Evolutionary conservation across 2,113 vertebrate genomes (phyloP).

Genomic region (Aspiorhynchus laticeps): DNA sequence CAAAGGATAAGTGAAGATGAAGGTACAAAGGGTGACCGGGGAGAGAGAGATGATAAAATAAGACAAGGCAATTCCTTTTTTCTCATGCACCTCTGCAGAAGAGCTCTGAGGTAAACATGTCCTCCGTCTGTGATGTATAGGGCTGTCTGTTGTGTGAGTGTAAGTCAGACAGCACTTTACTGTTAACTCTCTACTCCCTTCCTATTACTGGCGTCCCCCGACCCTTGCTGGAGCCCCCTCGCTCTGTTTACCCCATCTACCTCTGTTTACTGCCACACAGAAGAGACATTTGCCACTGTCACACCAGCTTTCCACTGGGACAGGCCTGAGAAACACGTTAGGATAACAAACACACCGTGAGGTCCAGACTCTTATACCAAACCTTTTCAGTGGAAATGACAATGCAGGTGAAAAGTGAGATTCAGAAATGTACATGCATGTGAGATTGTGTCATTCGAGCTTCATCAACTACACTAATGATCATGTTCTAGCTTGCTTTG

Average conservation of each 20-base stretch:
- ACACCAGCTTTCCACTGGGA: not conserved
- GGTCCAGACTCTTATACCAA: not conserved
- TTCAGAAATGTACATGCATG: not conserved
- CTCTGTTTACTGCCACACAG: slow-evolving; percentile 61
- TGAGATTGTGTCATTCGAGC: not conserved
- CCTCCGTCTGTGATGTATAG: slow-evolving; percentile 53
- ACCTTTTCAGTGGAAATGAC: not conserved
- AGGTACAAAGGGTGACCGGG: not conserved
- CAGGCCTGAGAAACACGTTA: not conserved
- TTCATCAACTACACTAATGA: not conserved
- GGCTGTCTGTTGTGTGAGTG: slow-evolving; percentile 53
- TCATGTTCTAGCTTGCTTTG: not conserved
- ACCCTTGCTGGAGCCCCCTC: slow-evolving; percentile 44
- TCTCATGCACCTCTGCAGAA: not conserved
- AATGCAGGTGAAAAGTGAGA: not conserved
- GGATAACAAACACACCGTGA: not conserved
- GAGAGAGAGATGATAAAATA: slow-evolving; percentile 15
- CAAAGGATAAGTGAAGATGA: slow-evolving; percentile 34
- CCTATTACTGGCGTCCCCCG: slow-evolving; percentile 40
- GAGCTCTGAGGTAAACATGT: slow-evolving; percentile 47
- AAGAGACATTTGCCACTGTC: slow-evolving; percentile 61
- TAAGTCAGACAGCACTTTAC: slow-evolving; percentile 48
- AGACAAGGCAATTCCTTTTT: slow-evolving; percentile 3
- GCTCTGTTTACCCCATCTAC: slow-evolving; percentile 56
- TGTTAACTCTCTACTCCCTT: slow-evolving; percentile 53